Evolutionary conservation across 1,140 invertebrate species (phyloP).

Genomic region (Dermatophagoides farinae): DNA sequence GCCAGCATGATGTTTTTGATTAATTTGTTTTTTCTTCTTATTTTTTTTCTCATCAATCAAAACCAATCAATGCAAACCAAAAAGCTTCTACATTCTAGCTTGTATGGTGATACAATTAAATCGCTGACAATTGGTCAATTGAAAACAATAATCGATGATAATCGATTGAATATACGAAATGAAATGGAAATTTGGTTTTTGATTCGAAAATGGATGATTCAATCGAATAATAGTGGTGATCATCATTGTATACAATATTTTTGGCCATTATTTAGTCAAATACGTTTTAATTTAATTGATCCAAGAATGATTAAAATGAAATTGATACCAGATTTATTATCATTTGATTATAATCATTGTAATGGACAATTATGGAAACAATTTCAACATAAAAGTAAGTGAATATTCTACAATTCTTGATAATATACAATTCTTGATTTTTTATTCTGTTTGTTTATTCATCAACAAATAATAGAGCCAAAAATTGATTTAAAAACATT

Average conservation of each 20-base stretch:
- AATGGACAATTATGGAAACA: too few species aligned
- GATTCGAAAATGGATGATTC: background rate
- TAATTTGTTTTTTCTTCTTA: background rate
- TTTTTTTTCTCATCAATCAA: background rate
- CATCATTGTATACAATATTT: background rate
- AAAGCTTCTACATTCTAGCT: too few species aligned
- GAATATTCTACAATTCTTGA: too few species aligned
- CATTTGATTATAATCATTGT: too few species aligned
- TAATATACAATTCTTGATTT: too few species aligned
- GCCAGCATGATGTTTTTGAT: background rate
- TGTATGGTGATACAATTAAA: too few species aligned
- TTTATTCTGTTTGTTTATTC: too few species aligned
- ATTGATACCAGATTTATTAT: background rate
- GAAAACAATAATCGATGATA: background rate
- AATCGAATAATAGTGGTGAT: too few species aligned
- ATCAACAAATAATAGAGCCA: too few species aligned
- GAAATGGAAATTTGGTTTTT: background rate
- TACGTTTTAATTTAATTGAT: background rate
- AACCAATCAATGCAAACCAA: too few species aligned
- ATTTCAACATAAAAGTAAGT: too few species aligned
- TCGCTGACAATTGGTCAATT: background rate
- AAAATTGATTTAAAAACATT: constrained; percentile 17
- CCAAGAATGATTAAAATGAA: background rate
- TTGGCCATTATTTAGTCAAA: background rate
- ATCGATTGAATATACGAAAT: background rate